phyloP scores from a whole-genome alignment of 2,113 vertebrate species.

The rabbit (Oryctolagus cuniculus) region DNA sequence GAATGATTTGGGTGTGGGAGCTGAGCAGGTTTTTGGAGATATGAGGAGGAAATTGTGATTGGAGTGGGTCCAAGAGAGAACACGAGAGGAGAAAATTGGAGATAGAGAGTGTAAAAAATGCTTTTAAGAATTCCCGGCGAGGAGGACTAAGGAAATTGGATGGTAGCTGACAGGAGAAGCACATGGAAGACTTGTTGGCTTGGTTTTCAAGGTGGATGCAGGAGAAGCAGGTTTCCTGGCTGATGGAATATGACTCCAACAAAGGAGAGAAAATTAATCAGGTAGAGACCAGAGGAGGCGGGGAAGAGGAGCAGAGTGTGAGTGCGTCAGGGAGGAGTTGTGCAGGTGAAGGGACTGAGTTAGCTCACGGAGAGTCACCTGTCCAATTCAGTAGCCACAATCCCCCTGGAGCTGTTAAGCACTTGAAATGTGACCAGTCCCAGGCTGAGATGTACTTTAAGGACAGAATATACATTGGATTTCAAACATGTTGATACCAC shows the following conservation, averaged over 20 bases:
- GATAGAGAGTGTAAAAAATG: background rate
- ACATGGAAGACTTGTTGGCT: background rate
- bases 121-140: background rate
- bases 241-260: background rate
- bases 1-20: background rate
- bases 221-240: background rate
- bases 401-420: background rate
- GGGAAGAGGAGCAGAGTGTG: background rate
- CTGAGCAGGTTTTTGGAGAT: background rate
- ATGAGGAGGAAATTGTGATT: background rate
- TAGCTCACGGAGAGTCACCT: background rate
- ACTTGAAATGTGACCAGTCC: background rate
- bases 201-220: background rate
- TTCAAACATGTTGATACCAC: background rate
- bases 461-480: background rate
- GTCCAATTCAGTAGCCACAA: accelerated
- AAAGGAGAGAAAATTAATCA: background rate
- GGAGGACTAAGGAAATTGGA: background rate
- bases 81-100: background rate
- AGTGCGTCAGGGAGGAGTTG: background rate
- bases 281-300: background rate
- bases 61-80: background rate
- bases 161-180: background rate
- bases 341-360: background rate
- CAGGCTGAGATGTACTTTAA: background rate